Percentiles rank a stretch among this genome's conserved stretches.
These are phyloP conservation scores for Toxotes chatareus DNA, from an alignment of 2,113 vertebrate species.

Conservation along the genomic window DNA sequence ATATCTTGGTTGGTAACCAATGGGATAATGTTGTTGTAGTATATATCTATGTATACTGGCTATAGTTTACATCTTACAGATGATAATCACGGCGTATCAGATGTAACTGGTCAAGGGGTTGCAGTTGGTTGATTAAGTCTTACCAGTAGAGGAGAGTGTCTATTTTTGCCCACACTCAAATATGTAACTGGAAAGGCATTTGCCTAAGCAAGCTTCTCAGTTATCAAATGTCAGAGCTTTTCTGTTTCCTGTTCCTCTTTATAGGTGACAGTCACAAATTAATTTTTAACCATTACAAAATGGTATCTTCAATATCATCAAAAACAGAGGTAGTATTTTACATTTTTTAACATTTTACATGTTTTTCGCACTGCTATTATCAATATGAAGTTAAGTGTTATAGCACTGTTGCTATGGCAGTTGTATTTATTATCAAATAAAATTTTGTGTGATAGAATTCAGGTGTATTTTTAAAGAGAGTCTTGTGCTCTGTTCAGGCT, in stretches of 20 bases:
- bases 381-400: too few species aligned
- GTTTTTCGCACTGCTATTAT: too few species aligned
- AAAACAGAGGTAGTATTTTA: too few species aligned
- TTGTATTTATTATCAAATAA: too few species aligned
- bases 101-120: slow-evolving; percentile 5
- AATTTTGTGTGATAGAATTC: background rate
- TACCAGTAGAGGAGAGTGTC: too few species aligned
- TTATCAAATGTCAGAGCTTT: too few species aligned
- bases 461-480: background rate
- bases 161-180: too few species aligned
- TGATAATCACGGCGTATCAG: background rate
- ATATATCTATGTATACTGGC: background rate
- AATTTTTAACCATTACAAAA: background rate
- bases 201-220: too few species aligned
- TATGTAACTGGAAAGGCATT: too few species aligned
- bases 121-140: background rate
- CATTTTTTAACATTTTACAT: too few species aligned
- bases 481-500: slow-evolving; percentile 6
- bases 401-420: too few species aligned
- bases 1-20: background rate
- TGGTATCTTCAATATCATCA: background rate
- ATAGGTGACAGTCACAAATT: background rate
- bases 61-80: background rate
- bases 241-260: background rate
- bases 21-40: background rate